These are phyloP conservation scores for Coenobita brevimanus DNA, from an alignment of 1,140 invertebrate genomes.

Conservation along the genomic window DNA sequence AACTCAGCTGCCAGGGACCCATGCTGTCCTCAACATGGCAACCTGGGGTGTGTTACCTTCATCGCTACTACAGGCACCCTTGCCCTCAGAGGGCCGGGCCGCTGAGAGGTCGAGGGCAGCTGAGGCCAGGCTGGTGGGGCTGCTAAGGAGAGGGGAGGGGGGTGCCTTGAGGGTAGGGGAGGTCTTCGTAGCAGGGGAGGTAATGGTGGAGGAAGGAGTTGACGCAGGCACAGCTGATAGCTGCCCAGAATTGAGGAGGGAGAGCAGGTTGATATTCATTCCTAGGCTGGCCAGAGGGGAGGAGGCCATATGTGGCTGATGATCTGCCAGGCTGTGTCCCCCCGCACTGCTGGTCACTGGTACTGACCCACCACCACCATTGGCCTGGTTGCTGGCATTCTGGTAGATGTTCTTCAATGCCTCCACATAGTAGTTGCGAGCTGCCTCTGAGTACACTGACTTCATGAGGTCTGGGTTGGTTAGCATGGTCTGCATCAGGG, in stretches of 20 bases:
- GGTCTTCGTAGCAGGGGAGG: conserved; percentile 48
- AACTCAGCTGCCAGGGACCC: not conserved
- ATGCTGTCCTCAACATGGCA: conserved; percentile 49
- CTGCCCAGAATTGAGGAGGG: conserved; percentile 68
- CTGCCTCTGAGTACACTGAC: conserved; percentile 69
- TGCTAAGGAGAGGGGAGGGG: conserved; percentile 66
- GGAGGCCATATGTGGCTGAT: conserved; percentile 53
- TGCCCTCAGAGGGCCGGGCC: conserved; percentile 65
- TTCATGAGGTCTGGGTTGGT: conserved; percentile 70
- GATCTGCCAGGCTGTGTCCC: conserved; percentile 35
- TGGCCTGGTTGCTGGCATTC: conserved; percentile 53
- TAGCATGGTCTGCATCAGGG: conserved; percentile 69
- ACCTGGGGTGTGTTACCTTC: conserved; percentile 66
- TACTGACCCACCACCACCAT: conserved; percentile 59
- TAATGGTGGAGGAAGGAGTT: conserved; percentile 41
- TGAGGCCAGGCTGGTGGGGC: conserved; percentile 65
- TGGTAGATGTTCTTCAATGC: conserved; percentile 69
- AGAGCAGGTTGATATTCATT: conserved; percentile 68
- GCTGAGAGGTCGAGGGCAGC: conserved; percentile 68
- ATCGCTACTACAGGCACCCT: conserved; percentile 68
- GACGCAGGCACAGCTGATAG: conserved; percentile 63
- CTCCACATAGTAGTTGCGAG: conserved; percentile 68
- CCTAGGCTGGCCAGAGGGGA: conserved; percentile 60
- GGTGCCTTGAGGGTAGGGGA: conserved; percentile 51
- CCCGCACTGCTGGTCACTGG: conserved; percentile 51